Base-by-base conservation (phyloP, 2,888 invertebrate genomes). In the Eristalis tenax region DNA sequence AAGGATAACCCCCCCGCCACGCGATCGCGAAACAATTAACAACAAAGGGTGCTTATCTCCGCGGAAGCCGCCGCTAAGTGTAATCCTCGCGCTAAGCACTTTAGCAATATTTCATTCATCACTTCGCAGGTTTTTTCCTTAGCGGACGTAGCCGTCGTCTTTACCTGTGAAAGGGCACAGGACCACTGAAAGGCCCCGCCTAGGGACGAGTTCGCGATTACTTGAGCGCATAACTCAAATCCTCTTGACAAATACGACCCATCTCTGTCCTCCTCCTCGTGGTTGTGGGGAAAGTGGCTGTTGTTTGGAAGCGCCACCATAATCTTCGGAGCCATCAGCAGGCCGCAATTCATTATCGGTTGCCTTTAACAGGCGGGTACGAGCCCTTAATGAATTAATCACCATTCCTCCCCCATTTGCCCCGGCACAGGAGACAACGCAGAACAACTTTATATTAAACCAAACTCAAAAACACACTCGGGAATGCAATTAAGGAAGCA, bases 141-240 rank as follows among this genome's bases (percentile, higher is more conserved):
- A 2, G 28, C 28, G 18, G 57, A 23, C 2, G 10, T 6, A 22
- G 57, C 57, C 57, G 6, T 11, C 32, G 32, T 10, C 32, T 13
- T 57, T 26, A 35, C 38, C 61, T 68, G 68, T 43, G 43, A 68
- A 22, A 23, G 43, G n/a, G n/a, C 3, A 15, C 13, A 13, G 15
- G 40, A 15, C 11, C 15, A 10, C 1, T 8, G 13, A 38, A 38
- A 11, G 38, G 38, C 38, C 2, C 13, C 38, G 38, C 38, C 40
- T 78, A 64, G 56, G 70, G 68, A 26, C 40, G 78, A 57, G 63
- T 70, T 78, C 56, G 64, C 64, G 70, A 70, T 56, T 78, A 70
- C 70, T 70, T 78, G 64, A 64, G 78, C 64, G 64, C 38, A 78
- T 78, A 78, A 78, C 78, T 78, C 70, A 78, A 64, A 70, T 78